Base-by-base conservation (phyloP, 1,140 invertebrate genomes). In the Acromyrmex heyeri region DNA sequence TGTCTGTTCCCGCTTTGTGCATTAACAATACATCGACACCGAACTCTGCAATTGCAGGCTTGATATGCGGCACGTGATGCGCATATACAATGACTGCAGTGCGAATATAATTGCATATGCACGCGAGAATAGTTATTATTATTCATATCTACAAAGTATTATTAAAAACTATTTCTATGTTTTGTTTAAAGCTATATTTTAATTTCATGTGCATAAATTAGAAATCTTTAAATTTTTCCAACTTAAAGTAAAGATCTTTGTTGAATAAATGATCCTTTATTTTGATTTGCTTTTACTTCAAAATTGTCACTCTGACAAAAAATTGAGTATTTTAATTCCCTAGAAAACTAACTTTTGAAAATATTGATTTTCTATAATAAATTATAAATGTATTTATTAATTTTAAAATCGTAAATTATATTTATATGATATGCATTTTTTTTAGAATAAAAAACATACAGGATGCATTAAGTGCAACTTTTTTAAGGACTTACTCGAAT, bases 401-500 rank as follows among this genome's bases (percentile, higher is more conserved):
- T 14, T 34, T 65, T 34, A n/a, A 65, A 5, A 8, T 44, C 38
- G 10, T 65, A 65, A 34, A 16, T 65, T 3, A 8, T 30, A 21
- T 78, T n/a, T 30, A 79, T 10, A 67, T 27, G 5, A 34, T 21
- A 61, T 76, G 1, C 12, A 34, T 0, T 53, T 92, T 91, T 92
- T 92, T 79, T 34, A 94, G 93, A 78, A 92, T 94, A 91, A 92
- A 92, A 38, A 89, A 87, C 64, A 57, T 94, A 55, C 48, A 91
- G 64, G 69, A 92, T 61, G 90, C 91, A 18, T 94, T 93, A 50
- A 93, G 88, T 73, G 86, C 89, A 34, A 93, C 88, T 72, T 85
- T 94, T 24, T 50, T 77, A 93, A 12, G 90, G 90, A 65, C 90
- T 91, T 0, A 93, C 87, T 93, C 6, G 57, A 93, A 92, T 94